Percentiles rank a stretch among this genome's conserved stretches.
phyloP scores from a whole-genome alignment of 2,797 vertebrate genomes.

The Prionace glauca region DNA sequence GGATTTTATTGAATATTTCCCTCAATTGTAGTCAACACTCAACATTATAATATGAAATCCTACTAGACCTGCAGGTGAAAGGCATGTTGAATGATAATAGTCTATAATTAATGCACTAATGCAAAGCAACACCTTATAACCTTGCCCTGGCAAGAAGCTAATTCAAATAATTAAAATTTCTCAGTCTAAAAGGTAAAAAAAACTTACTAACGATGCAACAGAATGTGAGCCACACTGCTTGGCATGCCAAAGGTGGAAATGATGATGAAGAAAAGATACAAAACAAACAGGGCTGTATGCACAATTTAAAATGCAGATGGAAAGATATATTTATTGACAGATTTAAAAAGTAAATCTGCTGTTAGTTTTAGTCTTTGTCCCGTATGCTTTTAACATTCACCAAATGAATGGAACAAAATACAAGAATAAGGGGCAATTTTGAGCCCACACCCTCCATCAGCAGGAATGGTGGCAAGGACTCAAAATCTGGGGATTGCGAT shows the following conservation, averaged over 20 bases:
- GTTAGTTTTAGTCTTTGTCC: too few relatives aligned
- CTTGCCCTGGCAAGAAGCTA: background rate
- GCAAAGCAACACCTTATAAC: background rate
- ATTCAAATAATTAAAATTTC: conserved; percentile 31
- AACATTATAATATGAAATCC: background rate
- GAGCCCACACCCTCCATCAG: too few relatives aligned
- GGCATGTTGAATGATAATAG: background rate
- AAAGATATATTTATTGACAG: background rate
- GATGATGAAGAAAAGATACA: background rate
- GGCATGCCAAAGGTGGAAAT: background rate
- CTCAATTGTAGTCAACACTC: conserved; percentile 24
- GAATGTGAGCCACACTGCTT: background rate
- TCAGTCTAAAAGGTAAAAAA: background rate
- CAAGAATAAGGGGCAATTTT: background rate
- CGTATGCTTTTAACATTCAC: too few relatives aligned
- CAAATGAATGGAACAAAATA: background rate
- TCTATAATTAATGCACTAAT: conserved; percentile 16
- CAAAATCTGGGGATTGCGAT: too few relatives aligned
- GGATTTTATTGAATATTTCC: conserved; percentile 21
- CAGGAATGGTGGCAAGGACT: too few relatives aligned
- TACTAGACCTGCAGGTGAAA: background rate
- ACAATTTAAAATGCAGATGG: background rate
- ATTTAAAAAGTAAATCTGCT: background rate
- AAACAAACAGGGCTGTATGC: background rate
- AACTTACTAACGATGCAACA: background rate